Conservation (phyloP, 2,888 invertebrate species). For the Cinara cedri region DNA sequence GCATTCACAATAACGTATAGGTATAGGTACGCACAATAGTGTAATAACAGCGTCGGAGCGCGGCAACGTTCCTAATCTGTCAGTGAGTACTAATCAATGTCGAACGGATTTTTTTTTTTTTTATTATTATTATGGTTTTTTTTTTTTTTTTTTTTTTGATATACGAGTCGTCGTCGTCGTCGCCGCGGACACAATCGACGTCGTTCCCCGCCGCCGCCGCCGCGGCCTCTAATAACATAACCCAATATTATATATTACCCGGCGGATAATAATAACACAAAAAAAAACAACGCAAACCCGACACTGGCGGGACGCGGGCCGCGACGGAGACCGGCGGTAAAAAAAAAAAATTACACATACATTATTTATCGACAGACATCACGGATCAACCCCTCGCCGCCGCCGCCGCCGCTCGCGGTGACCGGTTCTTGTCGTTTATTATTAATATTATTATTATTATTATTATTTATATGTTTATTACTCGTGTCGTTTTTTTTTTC, state of each 20-base stretch:
- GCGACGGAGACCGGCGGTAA: too few species aligned
- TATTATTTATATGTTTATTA: conserved; percentile 46
- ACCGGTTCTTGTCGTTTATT: conserved; percentile 17
- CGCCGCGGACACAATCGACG: neutral
- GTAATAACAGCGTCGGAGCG: too few species aligned
- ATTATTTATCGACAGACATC: conserved; percentile 28
- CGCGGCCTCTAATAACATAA: neutral
- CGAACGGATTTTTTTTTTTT: conserved; percentile 48
- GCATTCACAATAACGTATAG: too few species aligned
- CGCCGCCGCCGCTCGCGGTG: too few species aligned
- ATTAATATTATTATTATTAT: conserved; percentile 5
- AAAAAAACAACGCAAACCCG: too few species aligned
- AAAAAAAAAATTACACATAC: neutral
- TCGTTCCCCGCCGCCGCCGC: neutral
- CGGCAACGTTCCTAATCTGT: conserved; percentile 52
- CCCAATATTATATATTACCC: too few species aligned
- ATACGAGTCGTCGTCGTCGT: conserved; percentile 1
- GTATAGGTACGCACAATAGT: too few species aligned
- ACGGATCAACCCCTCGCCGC: conserved; percentile 30
- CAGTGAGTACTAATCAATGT: conserved; percentile 56
- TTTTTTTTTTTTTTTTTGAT: too few species aligned
- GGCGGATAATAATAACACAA: neutral
- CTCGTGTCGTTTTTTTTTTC: conserved; percentile 25
- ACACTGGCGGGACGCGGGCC: too few species aligned
- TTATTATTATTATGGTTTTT: too few species aligned